Evolutionary conservation across 2,888 invertebrate genomes (phyloP).

Genomic region (Caenorhabditis zanzibari): DNA sequence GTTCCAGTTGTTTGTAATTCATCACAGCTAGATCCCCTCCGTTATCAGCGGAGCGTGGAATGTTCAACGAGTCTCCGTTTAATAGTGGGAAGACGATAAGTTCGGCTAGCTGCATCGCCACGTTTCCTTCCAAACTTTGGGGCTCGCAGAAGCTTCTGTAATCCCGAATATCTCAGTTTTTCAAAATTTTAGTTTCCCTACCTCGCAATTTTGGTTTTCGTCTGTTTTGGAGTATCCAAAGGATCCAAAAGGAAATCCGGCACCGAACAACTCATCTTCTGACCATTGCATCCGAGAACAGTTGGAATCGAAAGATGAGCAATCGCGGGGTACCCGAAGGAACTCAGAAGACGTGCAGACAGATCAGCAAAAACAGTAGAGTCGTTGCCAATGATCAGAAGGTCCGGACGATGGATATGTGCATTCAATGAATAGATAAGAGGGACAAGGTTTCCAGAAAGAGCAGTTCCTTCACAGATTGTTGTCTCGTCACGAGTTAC

Average conservation of each 20-base stretch:
- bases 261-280: slow-evolving; percentile 74
- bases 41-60: slow-evolving; percentile 86
- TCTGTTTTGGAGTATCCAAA: slow-evolving; percentile 79
- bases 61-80: slow-evolving; percentile 64
- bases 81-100: slow-evolving; percentile 77
- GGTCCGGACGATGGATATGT: slow-evolving; percentile 62
- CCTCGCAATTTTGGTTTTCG: slow-evolving; percentile 77
- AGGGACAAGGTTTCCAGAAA: slow-evolving; percentile 73
- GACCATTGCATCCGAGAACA: slow-evolving; percentile 75
- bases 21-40: slow-evolving; percentile 90
- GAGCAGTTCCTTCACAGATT: slow-evolving; percentile 71
- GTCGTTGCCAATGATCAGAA: slow-evolving; percentile 69
- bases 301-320: slow-evolving; percentile 67
- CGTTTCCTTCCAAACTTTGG: slow-evolving; percentile 78
- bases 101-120: slow-evolving; percentile 78
- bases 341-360: slow-evolving; percentile 67
- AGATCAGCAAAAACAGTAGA: slow-evolving; percentile 51
- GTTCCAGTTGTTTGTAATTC: slow-evolving; percentile 90
- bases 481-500: slow-evolving; percentile 80
- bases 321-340: slow-evolving; percentile 65
- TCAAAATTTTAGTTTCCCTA: too few species aligned
- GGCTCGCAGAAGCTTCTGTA: slow-evolving; percentile 82
- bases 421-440: slow-evolving; percentile 72
- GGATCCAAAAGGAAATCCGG: slow-evolving; percentile 79
- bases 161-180: too few species aligned